phyloP scores from a whole-genome alignment of 2,888 invertebrate genomes.

The Allacma fusca region DNA sequence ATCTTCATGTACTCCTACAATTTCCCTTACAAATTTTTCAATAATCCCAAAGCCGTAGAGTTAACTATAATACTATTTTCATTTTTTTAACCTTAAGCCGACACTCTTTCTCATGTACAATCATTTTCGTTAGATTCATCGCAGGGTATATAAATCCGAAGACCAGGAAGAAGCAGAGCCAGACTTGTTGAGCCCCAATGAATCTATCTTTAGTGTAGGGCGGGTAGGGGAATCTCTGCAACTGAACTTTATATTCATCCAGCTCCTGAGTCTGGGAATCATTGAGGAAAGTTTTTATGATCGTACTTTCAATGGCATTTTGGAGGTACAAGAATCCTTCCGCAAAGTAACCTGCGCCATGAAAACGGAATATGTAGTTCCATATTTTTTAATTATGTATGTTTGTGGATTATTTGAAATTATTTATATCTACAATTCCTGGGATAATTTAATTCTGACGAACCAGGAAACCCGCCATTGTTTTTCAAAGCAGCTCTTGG shows the following conservation, averaged over 20 bases:
- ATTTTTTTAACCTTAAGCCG: constrained; percentile 81
- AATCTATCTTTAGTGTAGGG: constrained; percentile 73
- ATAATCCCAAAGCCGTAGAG: background rate
- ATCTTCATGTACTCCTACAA: constrained; percentile 85
- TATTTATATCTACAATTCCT: too few species aligned
- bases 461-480: constrained; percentile 72
- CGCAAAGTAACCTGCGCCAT: constrained; percentile 61
- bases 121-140: constrained; percentile 77
- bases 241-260: constrained; percentile 45
- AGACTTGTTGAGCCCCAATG: constrained; percentile 47
- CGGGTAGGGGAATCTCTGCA: constrained; percentile 74
- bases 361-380: constrained; percentile 7
- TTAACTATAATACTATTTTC: too few species aligned
- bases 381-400: background rate
- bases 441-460: constrained; percentile 55
- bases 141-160: constrained; percentile 76
- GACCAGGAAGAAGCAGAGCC: constrained; percentile 53
- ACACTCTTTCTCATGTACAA: constrained; percentile 79
- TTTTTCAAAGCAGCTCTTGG: constrained; percentile 69
- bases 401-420: too few species aligned
- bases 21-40: background rate
- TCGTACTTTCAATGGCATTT: constrained; percentile 68
- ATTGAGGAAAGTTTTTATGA: constrained; percentile 59
- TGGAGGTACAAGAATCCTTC: constrained; percentile 77
- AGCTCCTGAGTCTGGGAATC: constrained; percentile 18